phyloP scores from a whole-genome alignment of 2,888 invertebrate species.

The Dinocampus coccinellae region DNA sequence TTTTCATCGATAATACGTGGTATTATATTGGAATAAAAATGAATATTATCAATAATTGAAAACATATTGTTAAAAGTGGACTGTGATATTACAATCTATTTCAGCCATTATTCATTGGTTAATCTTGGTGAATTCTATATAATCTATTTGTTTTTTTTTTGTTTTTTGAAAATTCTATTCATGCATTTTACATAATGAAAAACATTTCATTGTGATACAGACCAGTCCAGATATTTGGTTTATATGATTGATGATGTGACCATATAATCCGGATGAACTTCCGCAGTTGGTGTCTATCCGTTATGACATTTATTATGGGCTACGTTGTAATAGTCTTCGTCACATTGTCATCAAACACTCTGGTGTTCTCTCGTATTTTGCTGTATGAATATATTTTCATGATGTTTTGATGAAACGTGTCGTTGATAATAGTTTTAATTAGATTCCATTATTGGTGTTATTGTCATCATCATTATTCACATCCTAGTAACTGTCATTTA shows the following conservation, averaged over 20 bases:
- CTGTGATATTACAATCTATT: not conserved
- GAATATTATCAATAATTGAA: not conserved
- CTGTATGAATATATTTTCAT: not conserved
- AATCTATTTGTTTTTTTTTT: not conserved
- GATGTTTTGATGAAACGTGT: too few species aligned
- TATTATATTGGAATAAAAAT: not conserved
- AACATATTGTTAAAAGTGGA: not conserved
- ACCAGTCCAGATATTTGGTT: not conserved
- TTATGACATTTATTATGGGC: not conserved
- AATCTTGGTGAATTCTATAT: not conserved
- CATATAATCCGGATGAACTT: not conserved
- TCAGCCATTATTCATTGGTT: not conserved
- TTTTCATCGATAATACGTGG: conserved; percentile 45
- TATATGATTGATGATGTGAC: not conserved
- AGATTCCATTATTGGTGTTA: too few species aligned
- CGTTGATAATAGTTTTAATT: too few species aligned
- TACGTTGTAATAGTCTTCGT: not conserved
- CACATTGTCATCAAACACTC: not conserved
- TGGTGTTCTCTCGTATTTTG: not conserved
- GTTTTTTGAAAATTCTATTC: not conserved
- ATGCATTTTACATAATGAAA: not conserved
- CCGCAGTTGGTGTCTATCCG: not conserved
- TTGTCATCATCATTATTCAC: not conserved
- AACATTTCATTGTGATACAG: not conserved
- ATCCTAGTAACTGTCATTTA: not conserved